Evolutionary conservation across 2,797 vertebrate genomes (phyloP).

Genomic region (Diplodus sargus): DNA sequence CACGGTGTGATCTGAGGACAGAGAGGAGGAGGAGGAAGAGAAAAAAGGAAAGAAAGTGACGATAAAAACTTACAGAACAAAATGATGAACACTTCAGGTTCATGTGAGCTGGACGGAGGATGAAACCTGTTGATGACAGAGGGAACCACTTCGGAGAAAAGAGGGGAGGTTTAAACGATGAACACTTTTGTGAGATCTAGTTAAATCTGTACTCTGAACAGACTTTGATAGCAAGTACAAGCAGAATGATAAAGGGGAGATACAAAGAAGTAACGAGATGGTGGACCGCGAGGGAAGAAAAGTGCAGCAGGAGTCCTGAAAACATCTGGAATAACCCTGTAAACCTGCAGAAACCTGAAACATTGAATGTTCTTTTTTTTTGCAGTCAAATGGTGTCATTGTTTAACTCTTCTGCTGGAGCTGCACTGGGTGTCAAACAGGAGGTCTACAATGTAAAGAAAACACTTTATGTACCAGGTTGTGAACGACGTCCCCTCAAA

Average conservation of each 20-base stretch:
- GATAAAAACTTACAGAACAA: neutral
- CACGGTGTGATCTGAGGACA: conserved; percentile 76
- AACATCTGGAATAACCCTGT: neutral
- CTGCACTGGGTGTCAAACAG: neutral
- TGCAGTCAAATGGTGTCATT: neutral
- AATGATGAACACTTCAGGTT: neutral
- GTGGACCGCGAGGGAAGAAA: too few species aligned
- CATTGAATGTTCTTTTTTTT: too few species aligned
- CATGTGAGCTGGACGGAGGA: neutral
- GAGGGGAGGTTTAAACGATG: neutral
- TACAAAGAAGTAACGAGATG: too few species aligned
- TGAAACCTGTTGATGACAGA: neutral
- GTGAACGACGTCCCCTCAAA: neutral
- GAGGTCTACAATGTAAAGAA: neutral
- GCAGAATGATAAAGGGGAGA: neutral
- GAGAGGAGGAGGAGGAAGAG: neutral
- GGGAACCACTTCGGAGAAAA: neutral
- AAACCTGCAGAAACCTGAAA: neutral
- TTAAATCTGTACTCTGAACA: neutral
- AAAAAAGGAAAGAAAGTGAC: neutral
- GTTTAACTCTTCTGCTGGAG: neutral
- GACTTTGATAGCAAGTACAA: neutral
- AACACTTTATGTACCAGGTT: neutral
- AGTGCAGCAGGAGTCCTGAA: too few species aligned
- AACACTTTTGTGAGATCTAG: neutral